phyloP scores from a whole-genome alignment of 2,797 vertebrate genomes.

The Eulemur rubriventer region DNA sequence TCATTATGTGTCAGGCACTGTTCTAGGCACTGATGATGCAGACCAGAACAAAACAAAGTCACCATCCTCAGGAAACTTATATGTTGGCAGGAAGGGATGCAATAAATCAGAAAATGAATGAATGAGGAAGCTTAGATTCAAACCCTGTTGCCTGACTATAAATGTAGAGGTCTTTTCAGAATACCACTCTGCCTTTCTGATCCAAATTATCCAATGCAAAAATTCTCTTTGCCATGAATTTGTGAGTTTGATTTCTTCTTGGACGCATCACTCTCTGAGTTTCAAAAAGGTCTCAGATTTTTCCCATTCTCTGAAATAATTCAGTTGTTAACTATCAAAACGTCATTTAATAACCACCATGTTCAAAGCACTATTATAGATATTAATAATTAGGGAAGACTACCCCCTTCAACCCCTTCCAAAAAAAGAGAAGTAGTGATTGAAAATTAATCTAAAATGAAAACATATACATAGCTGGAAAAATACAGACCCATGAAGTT shows the following conservation, averaged over 20 bases:
- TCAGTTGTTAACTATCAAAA: background rate
- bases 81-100: background rate
- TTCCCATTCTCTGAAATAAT: background rate
- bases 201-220: background rate
- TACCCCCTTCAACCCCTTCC: too few relatives aligned
- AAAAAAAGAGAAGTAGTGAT: background rate
- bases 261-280: background rate
- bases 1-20: background rate
- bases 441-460: background rate
- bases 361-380: background rate
- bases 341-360: background rate
- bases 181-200: background rate
- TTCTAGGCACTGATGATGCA: background rate
- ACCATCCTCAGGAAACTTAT: background rate
- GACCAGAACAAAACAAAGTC: background rate
- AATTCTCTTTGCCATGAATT: background rate
- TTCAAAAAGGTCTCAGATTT: conserved; percentile 23
- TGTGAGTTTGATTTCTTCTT: background rate
- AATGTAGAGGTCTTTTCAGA: background rate
- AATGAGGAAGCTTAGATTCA: background rate
- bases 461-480: background rate
- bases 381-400: background rate
- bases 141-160: background rate
- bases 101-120: background rate
- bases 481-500: background rate